These are phyloP conservation scores for Ips nitidus DNA, from an alignment of 1,140 invertebrate species.

Conservation along the genomic window DNA sequence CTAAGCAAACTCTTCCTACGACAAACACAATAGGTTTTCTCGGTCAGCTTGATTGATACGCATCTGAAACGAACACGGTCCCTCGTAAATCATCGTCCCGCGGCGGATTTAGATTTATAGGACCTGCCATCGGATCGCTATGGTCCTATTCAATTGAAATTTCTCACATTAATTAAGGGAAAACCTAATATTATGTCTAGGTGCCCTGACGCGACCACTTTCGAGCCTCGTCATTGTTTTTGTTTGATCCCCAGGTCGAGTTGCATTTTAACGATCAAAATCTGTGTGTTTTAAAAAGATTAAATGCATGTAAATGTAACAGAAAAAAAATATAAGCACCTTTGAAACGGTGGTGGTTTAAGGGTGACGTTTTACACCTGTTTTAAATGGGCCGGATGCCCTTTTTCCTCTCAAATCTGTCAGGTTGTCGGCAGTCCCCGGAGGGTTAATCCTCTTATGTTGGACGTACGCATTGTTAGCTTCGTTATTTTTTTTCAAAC, in stretches of 20 bases:
- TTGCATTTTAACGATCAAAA: too few relatives aligned
- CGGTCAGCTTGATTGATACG: constrained; percentile 31
- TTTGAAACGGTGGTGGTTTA: too few relatives aligned
- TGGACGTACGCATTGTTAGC: background rate
- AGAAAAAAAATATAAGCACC: too few relatives aligned
- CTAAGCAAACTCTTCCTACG: background rate
- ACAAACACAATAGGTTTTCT: constrained; percentile 27
- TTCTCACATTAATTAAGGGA: constrained; percentile 31
- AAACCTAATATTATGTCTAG: background rate
- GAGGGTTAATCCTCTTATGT: background rate
- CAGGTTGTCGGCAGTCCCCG: background rate
- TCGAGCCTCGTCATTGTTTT: too few relatives aligned
- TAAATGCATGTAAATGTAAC: too few relatives aligned
- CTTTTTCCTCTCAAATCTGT: background rate
- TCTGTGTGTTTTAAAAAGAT: too few relatives aligned
- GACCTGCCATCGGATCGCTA: constrained; percentile 31
- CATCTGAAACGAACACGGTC: constrained; percentile 31
- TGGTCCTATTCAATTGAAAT: constrained; percentile 34
- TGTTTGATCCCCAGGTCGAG: too few relatives aligned
- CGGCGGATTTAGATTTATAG: constrained; percentile 33
- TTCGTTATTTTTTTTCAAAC: background rate
- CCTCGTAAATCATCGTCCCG: constrained; percentile 29
- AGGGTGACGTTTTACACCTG: constrained; percentile 1
- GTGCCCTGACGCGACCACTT: too few relatives aligned
- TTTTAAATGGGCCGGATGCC: background rate